Evolutionary conservation across 1,140 invertebrate species (phyloP).

Genomic region (Armadillidium nasatum): DNA sequence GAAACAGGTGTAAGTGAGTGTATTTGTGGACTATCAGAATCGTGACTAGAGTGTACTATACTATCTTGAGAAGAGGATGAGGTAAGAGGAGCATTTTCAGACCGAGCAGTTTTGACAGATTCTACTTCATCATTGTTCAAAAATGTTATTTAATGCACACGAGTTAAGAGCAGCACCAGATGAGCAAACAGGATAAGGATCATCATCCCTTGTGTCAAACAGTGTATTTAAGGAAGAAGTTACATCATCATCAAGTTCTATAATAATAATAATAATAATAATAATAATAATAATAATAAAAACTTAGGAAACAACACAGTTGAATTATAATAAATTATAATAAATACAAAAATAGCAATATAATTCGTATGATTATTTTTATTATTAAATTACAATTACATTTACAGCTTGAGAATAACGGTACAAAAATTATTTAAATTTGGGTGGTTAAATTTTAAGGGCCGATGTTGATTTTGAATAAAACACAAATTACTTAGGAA

Average conservation of each 20-base stretch:
- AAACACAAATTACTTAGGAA: no score
- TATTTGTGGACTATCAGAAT: conserved; percentile 58
- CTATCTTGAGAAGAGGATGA: conserved; percentile 53
- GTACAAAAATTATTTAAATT: no score
- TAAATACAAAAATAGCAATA: no score
- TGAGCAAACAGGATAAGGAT: conserved; percentile 44
- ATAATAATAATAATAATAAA: no score
- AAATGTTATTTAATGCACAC: conserved; percentile 2
- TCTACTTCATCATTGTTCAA: conserved; percentile 30
- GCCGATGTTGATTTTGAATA: no score
- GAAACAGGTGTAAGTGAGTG: conserved; percentile 68
- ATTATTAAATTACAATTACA: no score
- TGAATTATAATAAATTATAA: no score
- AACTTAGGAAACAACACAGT: no score
- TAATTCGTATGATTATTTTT: no score
- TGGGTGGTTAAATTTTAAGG: no score
- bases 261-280: no score
- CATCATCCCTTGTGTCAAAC: conserved; percentile 63
- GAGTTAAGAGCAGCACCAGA: not conserved
- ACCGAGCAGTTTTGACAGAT: conserved; percentile 73
- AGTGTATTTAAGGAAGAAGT: conserved; percentile 86
- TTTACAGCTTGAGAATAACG: no score
- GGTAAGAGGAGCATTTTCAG: conserved; percentile 71
- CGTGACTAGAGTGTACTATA: conserved; percentile 58
- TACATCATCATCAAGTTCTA: conserved; percentile 80